Evolutionary conservation across 2,113 vertebrate genomes (phyloP), one percentile per base, ranked within the genome.

Genomic region (Gadus macrocephalus): DNA sequence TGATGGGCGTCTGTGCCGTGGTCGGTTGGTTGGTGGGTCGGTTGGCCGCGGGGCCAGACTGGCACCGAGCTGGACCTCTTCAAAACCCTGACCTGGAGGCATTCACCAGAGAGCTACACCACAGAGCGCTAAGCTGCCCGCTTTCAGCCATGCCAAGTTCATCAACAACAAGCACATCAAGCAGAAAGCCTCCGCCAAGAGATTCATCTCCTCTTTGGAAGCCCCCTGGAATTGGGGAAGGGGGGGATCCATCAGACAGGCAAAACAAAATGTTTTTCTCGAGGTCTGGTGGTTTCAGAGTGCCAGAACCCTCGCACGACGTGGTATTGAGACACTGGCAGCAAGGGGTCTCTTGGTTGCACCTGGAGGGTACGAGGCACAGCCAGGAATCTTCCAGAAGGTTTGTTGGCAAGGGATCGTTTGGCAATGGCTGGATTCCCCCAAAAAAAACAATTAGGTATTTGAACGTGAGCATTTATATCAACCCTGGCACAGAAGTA

Each of bases 321-420:
- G 42, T 73, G 79, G 71, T 87, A 85, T 76, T 77, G 81, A 68
- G 76, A 75, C 75, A 3, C 87, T 90, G 89, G 87, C 89, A 89
- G 67, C 42, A 49, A 14, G 42, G 42, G 42, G 42, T 49, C 42
- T 49, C 42, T 49, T 9, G 42, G 42, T 49, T 49, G 69, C 83
- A 80, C 85, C 82, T 77, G 77, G 73, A 81, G 84, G 42, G 77
- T 55, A 66, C 64, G 78, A 83, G 79, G 81, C 8, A 11, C 8
- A 49, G 42, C 42, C 42, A 49, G 42, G 42, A 49, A 49, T 49
- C 42, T 49, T 49, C 42, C 42, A 49, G 42, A 49, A 49, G 42
- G 42, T 49, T 49, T 6, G 42, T 49, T 49, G 42, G 42, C 42
- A 49, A 6, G 8, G 42, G 42, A 49, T 12, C 2, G 42, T 49